Conservation (phyloP, 2,888 invertebrate species). For the Cryptophagus acutangulus region DNA sequence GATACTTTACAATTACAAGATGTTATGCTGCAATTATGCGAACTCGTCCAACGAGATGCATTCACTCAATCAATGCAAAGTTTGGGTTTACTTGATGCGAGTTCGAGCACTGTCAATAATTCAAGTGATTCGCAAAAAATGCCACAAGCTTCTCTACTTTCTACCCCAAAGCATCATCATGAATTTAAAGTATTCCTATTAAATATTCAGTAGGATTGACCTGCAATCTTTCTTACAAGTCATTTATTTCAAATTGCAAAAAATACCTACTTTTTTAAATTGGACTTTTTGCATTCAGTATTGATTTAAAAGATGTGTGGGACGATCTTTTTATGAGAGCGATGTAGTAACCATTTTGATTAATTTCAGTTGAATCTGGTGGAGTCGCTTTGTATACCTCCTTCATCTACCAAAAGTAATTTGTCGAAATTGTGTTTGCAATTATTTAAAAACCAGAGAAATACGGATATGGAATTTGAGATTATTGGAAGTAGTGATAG, state of each 20-base stretch:
- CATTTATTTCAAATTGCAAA: no score
- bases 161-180: conserved; percentile 34
- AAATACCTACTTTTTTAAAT: no score
- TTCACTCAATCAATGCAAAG: conserved; percentile 57
- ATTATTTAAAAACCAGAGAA: conserved; percentile 52
- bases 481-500: conserved; percentile 37
- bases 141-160: conserved; percentile 22
- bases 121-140: conserved; percentile 24
- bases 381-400: conserved; percentile 59
- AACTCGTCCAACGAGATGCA: conserved; percentile 58
- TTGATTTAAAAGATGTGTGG: no score
- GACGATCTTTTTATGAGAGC: no score
- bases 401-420: conserved; percentile 52
- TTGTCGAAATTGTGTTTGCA: conserved; percentile 57
- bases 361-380: conserved; percentile 54
- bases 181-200: conserved; percentile 32
- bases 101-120: conserved; percentile 20
- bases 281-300: not conserved
- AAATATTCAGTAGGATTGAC: no score
- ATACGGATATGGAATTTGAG: conserved; percentile 65
- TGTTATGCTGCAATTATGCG: conserved; percentile 52
- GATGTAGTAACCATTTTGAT: conserved; percentile 2
- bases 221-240: no score
- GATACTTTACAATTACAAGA: conserved; percentile 50
- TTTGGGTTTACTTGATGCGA: conserved; percentile 52